Base-by-base conservation (phyloP, 1,140 invertebrate genomes). In the Cotesia glomerata region DNA sequence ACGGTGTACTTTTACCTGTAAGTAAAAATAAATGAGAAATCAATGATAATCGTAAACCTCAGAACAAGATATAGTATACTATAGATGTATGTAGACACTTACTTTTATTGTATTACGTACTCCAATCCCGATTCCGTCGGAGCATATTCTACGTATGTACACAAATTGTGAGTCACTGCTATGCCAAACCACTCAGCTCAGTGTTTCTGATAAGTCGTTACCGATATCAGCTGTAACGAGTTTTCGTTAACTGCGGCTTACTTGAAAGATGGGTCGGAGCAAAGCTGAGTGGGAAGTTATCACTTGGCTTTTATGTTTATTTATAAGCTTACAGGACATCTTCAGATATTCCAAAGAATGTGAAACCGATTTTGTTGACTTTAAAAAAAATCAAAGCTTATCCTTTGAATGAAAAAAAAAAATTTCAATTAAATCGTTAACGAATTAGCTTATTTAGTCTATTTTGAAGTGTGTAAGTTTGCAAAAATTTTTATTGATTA, bases 161-260 rank as follows among this genome's bases (percentile, higher is more conserved):
- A 45, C 39, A 45, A 45, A 7, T 45, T 11, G 56, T 36, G 26
- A 16, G 45, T 49, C 62, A 51, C 9, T 61, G 16, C 35, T 4
- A 11, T 59, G 18, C 18, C 58, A 32, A 13, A 34, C 58, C 16
- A 34, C 62, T 18, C 45, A 59, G 58, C 59, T 8, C 54, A 36
- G 68, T 69, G 56, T 76, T 76, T 72, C 69, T 26, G 75, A 64
- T 45, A 74, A 76, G 75, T 76, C 72, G 72, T 76, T 76, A 76
- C 72, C 72, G 72, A 76, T 76, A 76, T 63, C 52, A 35, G 74
- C 72, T 72, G 74, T 76, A 76, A 76, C 69, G 72, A 76, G 63
- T 76, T 76, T 76, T 76, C 39, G 69, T 66, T 72, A 76, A 75
- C 54, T 34, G 66, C 18, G 18, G 8, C 8, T 59, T 59, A 18